phyloP scores from a whole-genome alignment of 2,797 vertebrate species.

The Nothura maculosa region DNA sequence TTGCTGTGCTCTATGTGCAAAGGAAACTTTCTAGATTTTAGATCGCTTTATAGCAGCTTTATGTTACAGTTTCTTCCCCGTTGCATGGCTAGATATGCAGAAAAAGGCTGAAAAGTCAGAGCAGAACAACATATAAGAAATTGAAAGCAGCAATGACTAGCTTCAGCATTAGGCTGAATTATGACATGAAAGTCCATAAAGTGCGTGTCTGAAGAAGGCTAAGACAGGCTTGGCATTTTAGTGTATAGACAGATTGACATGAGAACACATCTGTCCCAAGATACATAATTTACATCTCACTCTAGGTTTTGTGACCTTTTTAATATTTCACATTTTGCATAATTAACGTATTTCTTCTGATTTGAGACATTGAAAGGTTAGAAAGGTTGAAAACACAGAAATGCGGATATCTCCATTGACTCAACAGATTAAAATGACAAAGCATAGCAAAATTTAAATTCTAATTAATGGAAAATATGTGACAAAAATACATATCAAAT shows the following conservation, averaged over 20 bases:
- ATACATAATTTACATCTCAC: neutral
- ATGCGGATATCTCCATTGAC: neutral
- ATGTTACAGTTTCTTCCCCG: neutral
- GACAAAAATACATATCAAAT: neutral
- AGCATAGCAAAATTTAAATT: neutral
- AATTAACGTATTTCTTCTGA: slow-evolving; percentile 12
- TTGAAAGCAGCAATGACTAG: neutral
- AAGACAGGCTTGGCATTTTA: neutral
- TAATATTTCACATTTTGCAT: slow-evolving; percentile 36
- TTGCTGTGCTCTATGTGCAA: neutral
- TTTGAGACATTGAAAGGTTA: slow-evolving; percentile 32
- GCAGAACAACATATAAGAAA: neutral
- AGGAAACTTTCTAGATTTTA: neutral
- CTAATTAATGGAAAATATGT: slow-evolving; percentile 44
- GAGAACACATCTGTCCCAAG: neutral
- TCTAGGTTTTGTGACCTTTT: slow-evolving; percentile 51
- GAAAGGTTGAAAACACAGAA: slow-evolving; percentile 21
- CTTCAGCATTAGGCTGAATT: neutral
- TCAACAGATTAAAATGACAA: slow-evolving; percentile 25
- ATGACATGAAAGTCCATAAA: neutral
- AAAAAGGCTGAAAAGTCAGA: neutral
- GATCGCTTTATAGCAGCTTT: neutral
- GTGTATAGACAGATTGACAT: neutral
- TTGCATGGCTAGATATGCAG: neutral
- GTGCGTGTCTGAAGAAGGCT: neutral